Conservation (phyloP, 1,140 invertebrate species). For the Calycopis cecrops region DNA sequence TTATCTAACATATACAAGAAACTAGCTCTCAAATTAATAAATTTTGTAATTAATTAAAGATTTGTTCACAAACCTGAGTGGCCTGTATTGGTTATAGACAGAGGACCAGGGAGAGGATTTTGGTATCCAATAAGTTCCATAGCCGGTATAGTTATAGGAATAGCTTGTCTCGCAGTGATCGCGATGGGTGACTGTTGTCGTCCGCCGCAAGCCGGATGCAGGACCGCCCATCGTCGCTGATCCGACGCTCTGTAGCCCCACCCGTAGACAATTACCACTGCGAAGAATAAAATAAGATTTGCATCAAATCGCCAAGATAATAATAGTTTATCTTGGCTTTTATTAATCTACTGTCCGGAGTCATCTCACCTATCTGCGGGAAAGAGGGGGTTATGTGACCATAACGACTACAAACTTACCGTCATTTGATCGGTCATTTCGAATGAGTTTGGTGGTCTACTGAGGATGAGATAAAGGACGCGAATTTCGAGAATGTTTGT, state of each 20-base stretch:
- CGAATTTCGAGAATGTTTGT: too few species aligned
- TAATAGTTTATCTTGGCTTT: too few species aligned
- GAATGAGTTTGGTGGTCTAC: too few species aligned
- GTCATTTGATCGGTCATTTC: too few species aligned
- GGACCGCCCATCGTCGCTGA: slow-evolving; percentile 77
- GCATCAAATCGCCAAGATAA: slow-evolving; percentile 14
- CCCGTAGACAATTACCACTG: slow-evolving; percentile 46
- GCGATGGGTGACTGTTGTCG: slow-evolving; percentile 80
- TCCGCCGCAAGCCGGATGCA: slow-evolving; percentile 78
- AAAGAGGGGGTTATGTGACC: too few species aligned
- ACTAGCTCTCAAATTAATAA: not conserved
- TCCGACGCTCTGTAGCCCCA: slow-evolving; percentile 78
- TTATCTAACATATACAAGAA: too few species aligned
- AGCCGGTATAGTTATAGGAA: slow-evolving; percentile 79
- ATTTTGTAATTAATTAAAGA: slow-evolving; percentile 3
- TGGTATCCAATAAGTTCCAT: slow-evolving; percentile 83
- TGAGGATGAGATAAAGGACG: too few species aligned
- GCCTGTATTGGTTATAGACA: slow-evolving; percentile 79
- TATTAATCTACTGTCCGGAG: too few species aligned
- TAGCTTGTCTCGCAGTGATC: slow-evolving; percentile 76
- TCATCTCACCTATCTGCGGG: too few species aligned
- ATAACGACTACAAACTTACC: too few species aligned
- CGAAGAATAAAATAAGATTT: slow-evolving; percentile 12
- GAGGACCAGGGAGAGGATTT: slow-evolving; percentile 77
- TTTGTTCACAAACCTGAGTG: slow-evolving; percentile 77